A percentile compares a stretch with the other conserved stretches of the same genome.
phyloP scores from a whole-genome alignment of 2,888 invertebrate genomes.

The Cinara cedri region DNA sequence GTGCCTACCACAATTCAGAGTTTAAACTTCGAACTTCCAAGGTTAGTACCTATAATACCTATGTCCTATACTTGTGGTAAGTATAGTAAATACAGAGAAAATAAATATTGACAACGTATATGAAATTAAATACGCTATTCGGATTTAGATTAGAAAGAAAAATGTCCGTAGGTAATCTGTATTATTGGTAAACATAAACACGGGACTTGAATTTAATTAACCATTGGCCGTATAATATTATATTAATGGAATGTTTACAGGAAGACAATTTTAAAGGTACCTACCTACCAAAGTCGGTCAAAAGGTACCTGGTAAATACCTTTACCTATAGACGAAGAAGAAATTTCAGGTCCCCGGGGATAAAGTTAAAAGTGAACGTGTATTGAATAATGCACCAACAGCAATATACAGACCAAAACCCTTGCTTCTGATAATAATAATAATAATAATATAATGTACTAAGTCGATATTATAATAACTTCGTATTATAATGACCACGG shows the following conservation, averaged over 20 bases:
- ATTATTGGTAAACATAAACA: neutral
- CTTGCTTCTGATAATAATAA: neutral
- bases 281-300: neutral
- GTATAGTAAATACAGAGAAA: too few relatives aligned
- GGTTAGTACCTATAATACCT: too few relatives aligned
- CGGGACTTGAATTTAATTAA: neutral
- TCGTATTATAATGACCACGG: conserved; percentile 22
- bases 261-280: conserved; percentile 27
- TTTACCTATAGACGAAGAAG: neutral
- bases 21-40: too few relatives aligned
- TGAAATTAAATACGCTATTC: too few relatives aligned
- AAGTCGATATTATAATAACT: neutral
- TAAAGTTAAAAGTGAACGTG: conserved; percentile 30
- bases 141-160: neutral
- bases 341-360: conserved; percentile 10
- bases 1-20: too few relatives aligned
- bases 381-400: conserved; percentile 30
- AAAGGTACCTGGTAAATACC: neutral
- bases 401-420: neutral
- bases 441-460: neutral
- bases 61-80: too few relatives aligned
- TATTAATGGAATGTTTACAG: neutral
- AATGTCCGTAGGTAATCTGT: neutral
- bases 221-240: neutral
- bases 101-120: too few relatives aligned